Percentiles rank a stretch among this genome's conserved stretches.
These are phyloP conservation scores for Andrena bucephala DNA, from an alignment of 2,888 invertebrate species.

Conservation along the genomic window DNA sequence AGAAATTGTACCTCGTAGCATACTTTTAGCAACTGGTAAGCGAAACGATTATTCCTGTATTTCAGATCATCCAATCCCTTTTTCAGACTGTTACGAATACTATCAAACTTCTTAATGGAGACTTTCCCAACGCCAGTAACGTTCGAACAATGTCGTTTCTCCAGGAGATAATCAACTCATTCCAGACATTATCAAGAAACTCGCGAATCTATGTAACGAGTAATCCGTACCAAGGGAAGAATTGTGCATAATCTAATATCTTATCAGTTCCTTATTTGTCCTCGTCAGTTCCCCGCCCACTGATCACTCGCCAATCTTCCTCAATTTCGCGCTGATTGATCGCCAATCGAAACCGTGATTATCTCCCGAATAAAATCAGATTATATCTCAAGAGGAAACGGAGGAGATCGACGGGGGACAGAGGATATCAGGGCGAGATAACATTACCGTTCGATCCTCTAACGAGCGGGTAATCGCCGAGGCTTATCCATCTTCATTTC, in stretches of 20 bases:
- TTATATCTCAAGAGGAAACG: conserved; percentile 39
- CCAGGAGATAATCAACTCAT: background rate
- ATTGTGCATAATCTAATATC: background rate
- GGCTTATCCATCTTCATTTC: conserved; percentile 78
- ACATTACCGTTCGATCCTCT: conserved; percentile 67
- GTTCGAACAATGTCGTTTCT: no score
- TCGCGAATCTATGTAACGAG: no score
- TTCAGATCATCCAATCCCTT: no score
- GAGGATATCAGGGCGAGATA: conserved; percentile 48
- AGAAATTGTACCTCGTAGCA: background rate
- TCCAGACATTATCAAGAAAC: background rate
- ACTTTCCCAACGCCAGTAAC: no score
- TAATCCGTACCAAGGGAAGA: no score
- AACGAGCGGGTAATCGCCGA: conserved; percentile 72
- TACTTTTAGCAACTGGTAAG: background rate
- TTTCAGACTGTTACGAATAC: no score
- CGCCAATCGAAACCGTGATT: conserved; percentile 44
- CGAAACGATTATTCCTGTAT: no score
- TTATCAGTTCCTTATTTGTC: background rate
- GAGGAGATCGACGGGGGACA: conserved; percentile 27
- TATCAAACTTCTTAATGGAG: background rate
- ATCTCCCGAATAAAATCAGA: conserved; percentile 42
- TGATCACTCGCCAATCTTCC: conserved; percentile 2
- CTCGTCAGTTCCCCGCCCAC: background rate
- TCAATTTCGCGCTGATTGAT: conserved; percentile 6